Base-by-base conservation (phyloP, 2,888 invertebrate species). In the Diogma glabrata region DNA sequence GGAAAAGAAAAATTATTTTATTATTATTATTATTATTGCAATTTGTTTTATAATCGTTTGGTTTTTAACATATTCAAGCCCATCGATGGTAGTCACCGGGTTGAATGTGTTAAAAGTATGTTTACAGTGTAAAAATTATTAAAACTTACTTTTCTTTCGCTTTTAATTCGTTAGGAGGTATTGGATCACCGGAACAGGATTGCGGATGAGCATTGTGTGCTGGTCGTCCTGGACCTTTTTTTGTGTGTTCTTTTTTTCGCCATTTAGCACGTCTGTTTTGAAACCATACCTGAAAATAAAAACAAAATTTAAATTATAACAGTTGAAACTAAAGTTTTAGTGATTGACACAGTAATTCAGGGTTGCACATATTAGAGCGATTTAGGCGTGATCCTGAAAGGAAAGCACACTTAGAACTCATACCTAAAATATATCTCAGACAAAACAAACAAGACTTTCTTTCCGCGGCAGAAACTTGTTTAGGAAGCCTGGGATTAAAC, bases 211-310 rank as follows among this genome's bases (percentile, higher is more conserved):
- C 94, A 73, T 96, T 96, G 75, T 96, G 96, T 6, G 96, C 94
- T 40, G 96, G 96, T 70, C 97, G 82, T 1, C 97, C 96, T 0
- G 96, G 96, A 16, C 96, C 96, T 69, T 96, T 97, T 73, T 94
- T 93, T 53, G 96, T 96, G 74, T 97, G 94, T 71, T 99, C 97
- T 73, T 94, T 93, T 76, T 99, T 99, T 56, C 97, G 81, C 93
- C 97, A 99, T 71, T 99, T 99, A 49, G 99, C 99, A 55, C 97
- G 78, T 28, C 99, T 81, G 74, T 99, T 99, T 76, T 99, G 99
- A 75, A 99, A 99, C 97, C 97, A 99, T 56, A 99, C 97, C 96
- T 97, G 81, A 62, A 67, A 67, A 62, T 63, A 30, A 12, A 12
- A 14, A 28, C 16, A 47, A 47, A 12, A 43, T n/a, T n/a, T n/a